phyloP scores from a whole-genome alignment of 2,113 vertebrate genomes.

The Scomber colias region DNA sequence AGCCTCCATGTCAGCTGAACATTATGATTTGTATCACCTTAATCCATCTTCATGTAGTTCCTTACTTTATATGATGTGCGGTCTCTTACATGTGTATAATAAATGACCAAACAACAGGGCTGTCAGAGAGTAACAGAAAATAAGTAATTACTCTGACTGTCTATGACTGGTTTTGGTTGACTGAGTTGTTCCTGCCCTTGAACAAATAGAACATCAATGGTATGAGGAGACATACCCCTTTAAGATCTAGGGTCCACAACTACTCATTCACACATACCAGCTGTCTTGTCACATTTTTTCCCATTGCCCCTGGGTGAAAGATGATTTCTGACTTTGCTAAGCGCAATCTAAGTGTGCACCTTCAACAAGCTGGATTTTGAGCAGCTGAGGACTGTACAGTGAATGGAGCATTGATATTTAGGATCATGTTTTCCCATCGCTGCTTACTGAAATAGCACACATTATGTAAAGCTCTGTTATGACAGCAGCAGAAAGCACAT shows the following conservation, averaged over 20 bases:
- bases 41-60: no score
- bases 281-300: constrained; percentile 32
- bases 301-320: constrained; percentile 19
- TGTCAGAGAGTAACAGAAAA: background rate
- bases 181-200: background rate
- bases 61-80: no score
- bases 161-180: background rate
- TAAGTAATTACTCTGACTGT: background rate
- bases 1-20: background rate
- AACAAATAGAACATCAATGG: constrained; percentile 6
- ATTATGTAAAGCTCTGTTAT: constrained; percentile 77
- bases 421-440: constrained; percentile 69
- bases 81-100: background rate
- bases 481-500: constrained; percentile 55
- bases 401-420: constrained; percentile 73
- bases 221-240: constrained; percentile 24
- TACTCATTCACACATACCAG: constrained; percentile 51
- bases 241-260: constrained; percentile 24
- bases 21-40: no score
- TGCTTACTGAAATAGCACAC: constrained; percentile 72
- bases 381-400: constrained; percentile 71
- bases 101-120: background rate
- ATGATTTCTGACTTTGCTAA: constrained; percentile 62
- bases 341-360: constrained; percentile 56
- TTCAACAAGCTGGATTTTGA: constrained; percentile 63